phyloP scores from a whole-genome alignment of 2,888 invertebrate species.

The Phyllotreta striolata region DNA sequence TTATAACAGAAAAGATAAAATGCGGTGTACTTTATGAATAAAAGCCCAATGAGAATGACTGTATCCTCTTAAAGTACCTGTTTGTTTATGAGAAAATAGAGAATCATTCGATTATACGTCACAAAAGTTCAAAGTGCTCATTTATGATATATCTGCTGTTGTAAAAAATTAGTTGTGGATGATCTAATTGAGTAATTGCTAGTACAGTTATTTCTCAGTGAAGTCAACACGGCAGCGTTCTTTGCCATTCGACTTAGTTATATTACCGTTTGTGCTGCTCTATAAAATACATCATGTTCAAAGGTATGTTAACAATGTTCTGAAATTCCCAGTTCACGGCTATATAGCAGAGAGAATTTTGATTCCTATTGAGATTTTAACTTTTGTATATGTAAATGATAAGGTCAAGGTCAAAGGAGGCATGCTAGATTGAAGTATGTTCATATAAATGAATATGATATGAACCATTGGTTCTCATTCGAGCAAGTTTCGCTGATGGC shows the following conservation, averaged over 20 bases:
- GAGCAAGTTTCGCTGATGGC: neutral
- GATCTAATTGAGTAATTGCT: no score
- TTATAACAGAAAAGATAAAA: no score
- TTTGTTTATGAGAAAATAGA: neutral
- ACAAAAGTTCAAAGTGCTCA: constrained; percentile 24
- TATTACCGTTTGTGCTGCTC: neutral
- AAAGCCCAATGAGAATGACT: no score
- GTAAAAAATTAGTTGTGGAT: no score
- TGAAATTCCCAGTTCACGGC: no score
- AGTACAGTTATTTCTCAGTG: no score
- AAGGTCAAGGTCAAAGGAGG: constrained; percentile 35
- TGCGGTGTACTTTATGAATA: no score
- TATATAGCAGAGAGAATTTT: neutral
- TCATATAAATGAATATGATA: constrained; percentile 9
- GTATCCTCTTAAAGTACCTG: neutral
- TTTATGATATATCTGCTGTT: constrained; percentile 5
- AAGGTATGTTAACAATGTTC: neutral
- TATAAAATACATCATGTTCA: constrained; percentile 16
- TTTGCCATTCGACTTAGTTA: neutral
- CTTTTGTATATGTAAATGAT: constrained; percentile 22
- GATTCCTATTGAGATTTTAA: neutral
- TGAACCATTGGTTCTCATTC: constrained; percentile 13
- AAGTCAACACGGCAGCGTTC: no score
- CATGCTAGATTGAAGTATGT: constrained; percentile 16
- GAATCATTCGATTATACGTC: constrained; percentile 28